Conservation (phyloP, 2,113 vertebrate genomes). For the Heloderma charlesbogerti region DNA sequence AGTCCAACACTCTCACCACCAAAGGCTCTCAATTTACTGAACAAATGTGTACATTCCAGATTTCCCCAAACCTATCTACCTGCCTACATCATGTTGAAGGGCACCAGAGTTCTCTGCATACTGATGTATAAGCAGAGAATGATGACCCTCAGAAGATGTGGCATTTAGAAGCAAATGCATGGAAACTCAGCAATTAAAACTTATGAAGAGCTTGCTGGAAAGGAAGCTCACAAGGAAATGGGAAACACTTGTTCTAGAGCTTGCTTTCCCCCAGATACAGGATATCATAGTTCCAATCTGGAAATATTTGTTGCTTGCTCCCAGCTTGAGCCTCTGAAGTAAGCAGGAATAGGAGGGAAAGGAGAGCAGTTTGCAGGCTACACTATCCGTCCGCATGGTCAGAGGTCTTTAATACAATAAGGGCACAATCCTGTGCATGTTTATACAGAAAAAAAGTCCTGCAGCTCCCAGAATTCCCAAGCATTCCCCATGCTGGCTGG, state of each 20-base stretch:
- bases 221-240: neutral
- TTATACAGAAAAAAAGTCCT: no score
- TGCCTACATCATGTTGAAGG: accelerated
- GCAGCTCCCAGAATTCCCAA: no score
- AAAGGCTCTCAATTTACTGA: neutral
- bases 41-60: accelerated
- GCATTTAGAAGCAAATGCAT: neutral
- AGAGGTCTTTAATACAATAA: neutral
- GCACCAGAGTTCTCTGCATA: accelerated
- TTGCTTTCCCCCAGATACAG: neutral
- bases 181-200: neutral
- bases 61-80: neutral
- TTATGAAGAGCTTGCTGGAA: neutral
- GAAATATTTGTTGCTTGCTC: neutral
- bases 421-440: no score
- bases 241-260: no score
- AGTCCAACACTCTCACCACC: no score
- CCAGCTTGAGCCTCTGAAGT: neutral
- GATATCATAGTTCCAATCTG: neutral
- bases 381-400: neutral
- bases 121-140: accelerated
- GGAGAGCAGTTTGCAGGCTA: no score
- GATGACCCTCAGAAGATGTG: neutral
- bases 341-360: neutral
- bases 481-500: no score